These are phyloP conservation scores for Lagodon rhomboides DNA, from an alignment of 2,797 vertebrate genomes.

Conservation along the genomic window DNA sequence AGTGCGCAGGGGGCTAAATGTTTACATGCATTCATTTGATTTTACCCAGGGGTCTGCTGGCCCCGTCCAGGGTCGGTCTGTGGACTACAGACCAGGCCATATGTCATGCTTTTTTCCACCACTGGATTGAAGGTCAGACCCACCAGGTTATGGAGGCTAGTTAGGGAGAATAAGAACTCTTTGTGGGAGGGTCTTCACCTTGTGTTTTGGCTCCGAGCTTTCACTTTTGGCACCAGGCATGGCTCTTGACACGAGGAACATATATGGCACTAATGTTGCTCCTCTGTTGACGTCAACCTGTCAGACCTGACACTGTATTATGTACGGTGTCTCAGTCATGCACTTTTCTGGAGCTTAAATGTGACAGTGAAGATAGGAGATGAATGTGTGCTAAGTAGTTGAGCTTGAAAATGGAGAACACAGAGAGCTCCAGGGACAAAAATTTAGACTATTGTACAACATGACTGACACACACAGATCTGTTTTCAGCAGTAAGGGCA, in stretches of 20 bases:
- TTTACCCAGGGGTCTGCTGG: slow-evolving; percentile 75
- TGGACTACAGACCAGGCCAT: slow-evolving; percentile 55
- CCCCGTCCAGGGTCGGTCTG: slow-evolving; percentile 34
- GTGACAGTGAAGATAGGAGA: slow-evolving; percentile 41
- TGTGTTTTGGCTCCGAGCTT: slow-evolving; percentile 41
- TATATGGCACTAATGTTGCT: slow-evolving; percentile 64
- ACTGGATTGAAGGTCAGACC: slow-evolving; percentile 60
- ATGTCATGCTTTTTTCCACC: slow-evolving; percentile 63
- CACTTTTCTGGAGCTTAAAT: slow-evolving; percentile 56
- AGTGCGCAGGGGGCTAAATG: slow-evolving; percentile 81
- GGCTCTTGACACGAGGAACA: slow-evolving; percentile 47
- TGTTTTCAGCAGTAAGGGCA: slow-evolving; percentile 19
- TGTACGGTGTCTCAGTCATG: slow-evolving; percentile 54
- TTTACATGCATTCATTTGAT: slow-evolving; percentile 86
- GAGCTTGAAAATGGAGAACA: slow-evolving; percentile 4
- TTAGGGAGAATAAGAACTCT: slow-evolving; percentile 61
- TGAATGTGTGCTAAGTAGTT: slow-evolving; percentile 35
- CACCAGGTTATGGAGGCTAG: slow-evolving; percentile 60
- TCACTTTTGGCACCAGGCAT: slow-evolving; percentile 43
- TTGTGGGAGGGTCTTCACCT: slow-evolving; percentile 35
- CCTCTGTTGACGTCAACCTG: slow-evolving; percentile 63
- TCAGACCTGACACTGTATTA: slow-evolving; percentile 60
- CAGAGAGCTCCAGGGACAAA: slow-evolving; percentile 23
- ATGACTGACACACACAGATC: slow-evolving; percentile 10
- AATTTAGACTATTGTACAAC: background rate